Conservation (phyloP, 1,140 invertebrate genomes). For the Lerema accius region DNA sequence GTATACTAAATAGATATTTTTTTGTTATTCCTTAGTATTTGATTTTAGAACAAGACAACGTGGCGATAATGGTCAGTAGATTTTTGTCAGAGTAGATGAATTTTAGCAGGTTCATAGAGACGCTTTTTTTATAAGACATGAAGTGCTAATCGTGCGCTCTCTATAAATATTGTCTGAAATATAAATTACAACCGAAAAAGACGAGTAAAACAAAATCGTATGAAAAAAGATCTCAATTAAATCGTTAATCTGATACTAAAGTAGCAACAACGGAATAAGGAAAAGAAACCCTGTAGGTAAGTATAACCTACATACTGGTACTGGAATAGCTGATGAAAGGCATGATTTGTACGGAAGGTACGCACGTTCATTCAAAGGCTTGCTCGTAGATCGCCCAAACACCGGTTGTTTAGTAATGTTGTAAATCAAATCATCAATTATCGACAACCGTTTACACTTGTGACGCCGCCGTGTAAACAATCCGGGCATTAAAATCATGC, state of each 20-base stretch:
- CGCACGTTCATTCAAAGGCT: conserved; percentile 64
- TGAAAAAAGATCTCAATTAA: neutral
- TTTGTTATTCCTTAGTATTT: no score
- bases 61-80: no score
- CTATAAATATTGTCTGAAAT: no score
- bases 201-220: no score
- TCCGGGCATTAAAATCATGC: conserved; percentile 72
- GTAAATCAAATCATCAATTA: conserved; percentile 83
- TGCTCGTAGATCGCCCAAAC: conserved; percentile 67
- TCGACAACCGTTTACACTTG: conserved; percentile 79
- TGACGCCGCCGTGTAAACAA: conserved; percentile 80
- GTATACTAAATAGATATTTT: no score
- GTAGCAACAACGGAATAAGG: neutral
- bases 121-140: no score
- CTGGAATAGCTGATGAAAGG: conserved; percentile 36
- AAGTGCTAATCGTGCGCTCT: no score
- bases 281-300: conserved; percentile 17
- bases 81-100: no score
- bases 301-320: conserved; percentile 27
- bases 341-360: conserved; percentile 15
- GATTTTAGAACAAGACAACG: no score
- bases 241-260: neutral
- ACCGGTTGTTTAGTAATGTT: conserved; percentile 80
- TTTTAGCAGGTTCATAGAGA: no score
- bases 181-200: no score